A percentile compares a stretch with the other conserved stretches of the same genome.
Conservation (phyloP, 2,888 invertebrate species). For the Arctia plantaginis region DNA sequence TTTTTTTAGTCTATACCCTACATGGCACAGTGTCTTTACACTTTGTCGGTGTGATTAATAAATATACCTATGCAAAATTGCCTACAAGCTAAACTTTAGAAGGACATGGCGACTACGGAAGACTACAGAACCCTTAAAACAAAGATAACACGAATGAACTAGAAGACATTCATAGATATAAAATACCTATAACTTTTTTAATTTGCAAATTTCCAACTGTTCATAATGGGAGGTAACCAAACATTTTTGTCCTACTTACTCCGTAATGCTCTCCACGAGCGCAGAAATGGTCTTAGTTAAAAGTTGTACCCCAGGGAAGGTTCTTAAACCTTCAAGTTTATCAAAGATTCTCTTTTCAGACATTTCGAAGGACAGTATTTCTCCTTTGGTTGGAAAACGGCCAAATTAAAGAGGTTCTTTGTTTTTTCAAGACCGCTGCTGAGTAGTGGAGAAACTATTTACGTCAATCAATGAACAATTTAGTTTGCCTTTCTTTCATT, state of each 20-base stretch:
- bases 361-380: conserved; percentile 11
- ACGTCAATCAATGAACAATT: background rate
- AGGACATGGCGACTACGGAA: too few relatives aligned
- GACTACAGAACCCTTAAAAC: background rate
- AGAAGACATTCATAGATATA: background rate
- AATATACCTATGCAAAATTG: too few relatives aligned
- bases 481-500: background rate
- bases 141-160: background rate
- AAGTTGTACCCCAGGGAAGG: conserved; percentile 10
- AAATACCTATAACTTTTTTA: background rate
- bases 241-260: background rate
- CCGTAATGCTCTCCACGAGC: background rate
- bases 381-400: conserved; percentile 11
- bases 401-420: conserved; percentile 11
- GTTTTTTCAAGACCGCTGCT: background rate
- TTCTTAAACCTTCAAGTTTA: background rate
- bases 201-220: background rate
- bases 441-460: background rate
- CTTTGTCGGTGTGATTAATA: too few relatives aligned
- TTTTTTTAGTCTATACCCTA: too few relatives aligned
- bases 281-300: conserved; percentile 3
- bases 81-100: too few relatives aligned
- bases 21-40: background rate
- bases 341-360: background rate
- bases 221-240: background rate